phyloP scores from a whole-genome alignment of 2,888 invertebrate genomes.

The Gymnocheta viridis region DNA sequence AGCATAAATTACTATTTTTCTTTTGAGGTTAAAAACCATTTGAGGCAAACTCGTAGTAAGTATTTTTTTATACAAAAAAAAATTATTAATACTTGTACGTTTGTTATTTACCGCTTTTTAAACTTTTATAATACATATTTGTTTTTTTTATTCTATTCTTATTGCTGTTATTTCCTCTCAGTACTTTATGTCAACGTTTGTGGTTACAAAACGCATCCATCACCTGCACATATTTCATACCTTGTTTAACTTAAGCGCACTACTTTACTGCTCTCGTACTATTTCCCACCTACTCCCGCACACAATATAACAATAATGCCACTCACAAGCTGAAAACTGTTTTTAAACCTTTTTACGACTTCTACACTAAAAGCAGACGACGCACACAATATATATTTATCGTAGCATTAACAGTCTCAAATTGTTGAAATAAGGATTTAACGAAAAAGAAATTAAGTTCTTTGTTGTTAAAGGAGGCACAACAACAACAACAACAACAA shows the following conservation, averaged over 20 bases:
- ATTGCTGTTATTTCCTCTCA: slow-evolving; percentile 14
- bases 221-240: slow-evolving; percentile 47
- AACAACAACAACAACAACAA: too few species aligned
- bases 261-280: slow-evolving; percentile 20
- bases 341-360: neutral
- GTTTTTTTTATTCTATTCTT: slow-evolving; percentile 1
- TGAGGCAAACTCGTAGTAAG: neutral
- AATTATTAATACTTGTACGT: slow-evolving; percentile 27
- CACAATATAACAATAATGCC: slow-evolving; percentile 12
- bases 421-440: slow-evolving; percentile 28
- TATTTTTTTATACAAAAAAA: neutral
- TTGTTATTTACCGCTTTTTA: slow-evolving; percentile 50
- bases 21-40: slow-evolving; percentile 9
- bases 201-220: slow-evolving; percentile 26
- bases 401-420: slow-evolving; percentile 39
- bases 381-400: slow-evolving; percentile 8
- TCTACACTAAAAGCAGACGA: slow-evolving; percentile 11
- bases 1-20: neutral
- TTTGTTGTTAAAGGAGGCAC: neutral
- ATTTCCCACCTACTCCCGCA: slow-evolving; percentile 6
- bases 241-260: slow-evolving; percentile 58
- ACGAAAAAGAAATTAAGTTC: neutral
- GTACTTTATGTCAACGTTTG: slow-evolving; percentile 50
- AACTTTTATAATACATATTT: too few species aligned
- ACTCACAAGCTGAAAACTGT: neutral